Evolutionary conservation across 2,888 invertebrate species (phyloP), one percentile per base, ranked within the genome.

Genomic region (Ormyrus thymus): DNA sequence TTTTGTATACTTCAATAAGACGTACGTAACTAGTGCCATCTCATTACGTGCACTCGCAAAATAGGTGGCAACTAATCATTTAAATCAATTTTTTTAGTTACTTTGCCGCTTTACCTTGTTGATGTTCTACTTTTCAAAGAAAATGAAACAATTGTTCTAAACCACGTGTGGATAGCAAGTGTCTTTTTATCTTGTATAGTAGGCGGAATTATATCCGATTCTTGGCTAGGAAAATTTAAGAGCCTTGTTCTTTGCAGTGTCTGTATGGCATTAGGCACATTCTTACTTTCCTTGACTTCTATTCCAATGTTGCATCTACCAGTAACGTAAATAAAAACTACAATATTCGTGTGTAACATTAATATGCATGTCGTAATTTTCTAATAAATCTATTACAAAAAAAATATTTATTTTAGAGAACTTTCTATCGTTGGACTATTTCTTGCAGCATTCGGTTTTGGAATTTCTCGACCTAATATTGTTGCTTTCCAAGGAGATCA

Each of bases 401-500:
- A 4, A 4, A 29, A 29, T 46, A 43, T 77, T 69, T 76, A 61
- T 83, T 88, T 55, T 91, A 95, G 94, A 84, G 90, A 91, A 84
- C 92, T 93, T 70, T 93, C 94, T 13, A 91, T 95, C 53, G 4
- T 94, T 43, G 95, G 95, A 0, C 90, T 96, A n/a, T 84, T 94
- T 0, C 89, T 95, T 29, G 96, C 98, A 84, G 97, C 97, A 0
- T 85, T 97, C 11, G 98, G 97, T 0, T 97, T 97, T 0, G 98
- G 98, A 2, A 97, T 97, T 0, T 98, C 98, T 84, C 98, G 98
- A 87, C 97, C 98, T 0, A 98, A 97, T 86, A 97, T 98, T 0
- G 93, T 97, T 0, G 97, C 98, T 0, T 98, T 98, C 89, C 98
- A 98, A 0, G 98, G 98, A 0, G 98, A 98, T 89, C 98, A 98